Evolutionary conservation across 2,888 invertebrate species (phyloP).

Genomic region (Drosophila antonietae): DNA sequence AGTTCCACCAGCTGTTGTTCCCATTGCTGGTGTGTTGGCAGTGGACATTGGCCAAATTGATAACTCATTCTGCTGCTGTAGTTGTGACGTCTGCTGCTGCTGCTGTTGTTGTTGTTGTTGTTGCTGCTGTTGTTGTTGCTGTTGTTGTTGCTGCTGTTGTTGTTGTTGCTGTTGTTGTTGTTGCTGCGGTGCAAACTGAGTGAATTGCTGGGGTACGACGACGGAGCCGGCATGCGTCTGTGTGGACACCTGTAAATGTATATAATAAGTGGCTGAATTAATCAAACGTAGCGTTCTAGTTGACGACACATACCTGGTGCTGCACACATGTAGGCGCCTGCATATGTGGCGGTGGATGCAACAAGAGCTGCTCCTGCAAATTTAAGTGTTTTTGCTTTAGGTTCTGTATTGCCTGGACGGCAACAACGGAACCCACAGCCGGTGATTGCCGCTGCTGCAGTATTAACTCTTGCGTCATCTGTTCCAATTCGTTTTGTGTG

Average conservation of each 20-base stretch:
- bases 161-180: constrained; percentile 65
- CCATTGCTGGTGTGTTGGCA: constrained; percentile 52
- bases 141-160: constrained; percentile 64
- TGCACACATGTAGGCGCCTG: constrained; percentile 77
- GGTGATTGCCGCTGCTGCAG: constrained; percentile 82
- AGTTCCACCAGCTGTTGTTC: constrained; percentile 53
- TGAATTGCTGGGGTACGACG: constrained; percentile 75
- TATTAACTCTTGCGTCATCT: constrained; percentile 82
- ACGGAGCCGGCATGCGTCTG: constrained; percentile 86
- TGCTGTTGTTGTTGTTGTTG: constrained; percentile 66
- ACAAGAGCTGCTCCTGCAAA: constrained; percentile 73
- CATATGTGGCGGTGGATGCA: constrained; percentile 81
- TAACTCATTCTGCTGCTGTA: constrained; percentile 64
- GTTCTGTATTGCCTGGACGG: constrained; percentile 70
- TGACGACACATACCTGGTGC: constrained; percentile 70
- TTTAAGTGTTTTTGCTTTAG: constrained; percentile 80
- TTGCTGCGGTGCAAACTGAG: constrained; percentile 66
- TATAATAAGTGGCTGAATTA: not conserved
- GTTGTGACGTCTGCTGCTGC: constrained; percentile 58
- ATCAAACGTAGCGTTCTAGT: not conserved
- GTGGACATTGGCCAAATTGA: constrained; percentile 73
- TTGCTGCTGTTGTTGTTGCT: constrained; percentile 64
- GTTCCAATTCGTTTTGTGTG: constrained; percentile 79
- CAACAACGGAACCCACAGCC: constrained; percentile 57
- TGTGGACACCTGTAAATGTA: constrained; percentile 86